Evolutionary conservation across 1,140 invertebrate species (phyloP).

Genomic region (Campoletis sonorensis): DNA sequence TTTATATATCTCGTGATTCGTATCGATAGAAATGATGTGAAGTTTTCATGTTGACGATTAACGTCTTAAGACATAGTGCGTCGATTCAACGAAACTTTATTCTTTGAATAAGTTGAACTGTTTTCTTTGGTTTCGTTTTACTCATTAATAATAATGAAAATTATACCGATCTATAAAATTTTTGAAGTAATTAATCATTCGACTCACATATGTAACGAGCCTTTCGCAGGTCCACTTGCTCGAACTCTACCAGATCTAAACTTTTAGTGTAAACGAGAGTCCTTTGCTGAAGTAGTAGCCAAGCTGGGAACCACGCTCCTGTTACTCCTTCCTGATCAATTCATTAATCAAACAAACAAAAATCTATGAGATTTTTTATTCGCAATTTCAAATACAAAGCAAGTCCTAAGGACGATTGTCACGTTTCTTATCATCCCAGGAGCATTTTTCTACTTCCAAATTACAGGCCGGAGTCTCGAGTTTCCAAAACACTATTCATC

Average conservation of each 20-base stretch:
- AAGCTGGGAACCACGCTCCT: slow-evolving; percentile 85
- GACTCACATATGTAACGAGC: slow-evolving; percentile 85
- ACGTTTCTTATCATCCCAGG: too few relatives aligned
- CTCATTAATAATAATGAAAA: too few relatives aligned
- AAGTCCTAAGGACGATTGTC: too few relatives aligned
- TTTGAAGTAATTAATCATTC: neutral
- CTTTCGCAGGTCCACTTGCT: slow-evolving; percentile 87
- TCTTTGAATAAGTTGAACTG: too few relatives aligned
- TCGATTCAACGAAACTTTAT: too few relatives aligned
- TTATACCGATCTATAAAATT: neutral
- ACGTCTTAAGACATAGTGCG: too few relatives aligned
- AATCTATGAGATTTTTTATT: neutral
- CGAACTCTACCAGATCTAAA: slow-evolving; percentile 75
- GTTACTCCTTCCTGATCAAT: slow-evolving; percentile 79
- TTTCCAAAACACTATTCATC: too few relatives aligned
- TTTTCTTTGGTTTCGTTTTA: neutral
- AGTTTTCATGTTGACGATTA: too few relatives aligned
- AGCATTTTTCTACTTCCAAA: too few relatives aligned
- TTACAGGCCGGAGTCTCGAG: too few relatives aligned
- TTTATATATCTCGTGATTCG: neutral
- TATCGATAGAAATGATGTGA: neutral
- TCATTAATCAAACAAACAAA: slow-evolving; percentile 1
- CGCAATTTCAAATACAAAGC: too few relatives aligned
- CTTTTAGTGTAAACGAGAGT: slow-evolving; percentile 81
- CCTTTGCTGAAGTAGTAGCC: slow-evolving; percentile 85